Evolutionary conservation across 2,797 vertebrate species (phyloP), one percentile per base, ranked within the genome.

Genomic region (Anas bahamensis): DNA sequence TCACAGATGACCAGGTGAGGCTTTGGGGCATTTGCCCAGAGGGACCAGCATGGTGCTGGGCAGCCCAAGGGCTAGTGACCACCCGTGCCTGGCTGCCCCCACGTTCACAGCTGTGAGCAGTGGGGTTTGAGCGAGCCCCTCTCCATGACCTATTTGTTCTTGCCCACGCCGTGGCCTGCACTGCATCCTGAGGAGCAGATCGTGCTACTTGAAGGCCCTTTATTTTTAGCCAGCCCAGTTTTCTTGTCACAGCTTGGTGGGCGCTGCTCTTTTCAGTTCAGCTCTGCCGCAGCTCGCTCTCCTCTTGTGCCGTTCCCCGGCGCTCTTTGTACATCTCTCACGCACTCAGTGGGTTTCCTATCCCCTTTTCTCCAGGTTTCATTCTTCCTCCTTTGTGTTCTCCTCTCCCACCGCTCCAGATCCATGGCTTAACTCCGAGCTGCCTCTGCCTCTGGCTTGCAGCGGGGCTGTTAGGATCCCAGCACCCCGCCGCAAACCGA

Each of bases 141-240:
- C 70, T 90, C 79, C 88, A 91, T 93, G 86, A 78, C 93, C 89
- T 80, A 9, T 48, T 85, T 89, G 31, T 41, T 87, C 66, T 52
- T 90, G 42, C 52, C 70, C 79, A 10, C 1, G 0, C 41, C 4
- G 1, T 48, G 76, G 78, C 63, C 69, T 87, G 50, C 0, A 0
- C 63, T 85, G 59, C 79, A 81, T 86, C 74, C 89, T 42, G 71
- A 68, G 61, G 28, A 88, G 87, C 53, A 42, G 81, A 74, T 74
- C 7, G 2, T 33, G 70, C 90, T 86, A 64, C 90, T 93, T 14
- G 3, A 85, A 93, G 78, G 69, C 85, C 71, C 81, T 95, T 95
- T 96, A 93, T 97, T 96, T 96, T 96, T 95, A 96, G 86, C 68
- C 78, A 96, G 94, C 85, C 90, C 71, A 52, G 4, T 96, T 93